Evolutionary conservation across 2,797 vertebrate species (phyloP), one percentile per base, ranked within the genome.

Genomic region (Synanceia verrucosa): DNA sequence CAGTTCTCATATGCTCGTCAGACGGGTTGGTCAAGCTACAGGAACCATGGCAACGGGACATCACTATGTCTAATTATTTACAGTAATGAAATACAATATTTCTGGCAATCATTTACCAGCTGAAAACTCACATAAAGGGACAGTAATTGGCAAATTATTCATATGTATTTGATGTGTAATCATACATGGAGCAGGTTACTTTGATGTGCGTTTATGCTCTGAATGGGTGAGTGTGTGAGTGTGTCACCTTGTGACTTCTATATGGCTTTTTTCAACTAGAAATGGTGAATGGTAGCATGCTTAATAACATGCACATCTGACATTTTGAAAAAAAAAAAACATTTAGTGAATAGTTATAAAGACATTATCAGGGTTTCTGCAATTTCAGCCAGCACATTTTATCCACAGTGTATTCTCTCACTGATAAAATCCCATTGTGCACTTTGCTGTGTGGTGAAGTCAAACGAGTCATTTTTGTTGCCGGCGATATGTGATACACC

Each of bases 11-110:
- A 58, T 86, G 81, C 73, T 72, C n/a, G 91, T 85, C 82, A 81
- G 81, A 92, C 93, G 78, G 88, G 93, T 94, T 86, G 61, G 71
- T 87, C 77, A 8, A 81, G 88, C 31, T 21, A 3, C 44, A 66
- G 53, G 53, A 66, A 4, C 78, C 78, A 84, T 85, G 68, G 76
- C 67, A 90, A 89, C 86, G 9, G 76, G 66, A 79, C 61, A 76
- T 77, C 70, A 73, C 18, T 44, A 26, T 34, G 66, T 74, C 55
- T 64, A 63, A 76, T 75, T 71, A 84, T 84, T 78, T 61, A 76
- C 80, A 73, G 70, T 21, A 46, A 48, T 63, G 56, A 23, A 46
- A 69, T 39, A 18, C 28, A 43, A 76, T 4, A 21, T 41, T 39
- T 68, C 51, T 51, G 74, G 50, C 18, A 78, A 84, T 73, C 64